Conservation (phyloP, 2,797 vertebrate genomes). For the Etheostoma nigrum region DNA sequence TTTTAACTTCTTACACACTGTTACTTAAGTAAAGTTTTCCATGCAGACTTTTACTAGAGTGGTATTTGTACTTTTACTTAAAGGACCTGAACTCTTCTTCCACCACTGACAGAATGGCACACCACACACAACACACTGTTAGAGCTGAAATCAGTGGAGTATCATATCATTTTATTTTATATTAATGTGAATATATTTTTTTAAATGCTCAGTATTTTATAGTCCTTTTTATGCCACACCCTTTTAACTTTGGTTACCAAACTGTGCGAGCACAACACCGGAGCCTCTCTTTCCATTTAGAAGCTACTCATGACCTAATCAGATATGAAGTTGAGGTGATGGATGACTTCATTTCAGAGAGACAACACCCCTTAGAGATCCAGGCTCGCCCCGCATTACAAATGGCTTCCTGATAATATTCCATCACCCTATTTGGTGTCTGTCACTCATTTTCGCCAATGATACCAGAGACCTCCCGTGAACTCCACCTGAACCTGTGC, state of each 20-base stretch:
- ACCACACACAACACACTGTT: background rate
- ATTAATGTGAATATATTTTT: too few species aligned
- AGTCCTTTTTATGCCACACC: too few species aligned
- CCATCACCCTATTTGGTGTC: constrained; percentile 81
- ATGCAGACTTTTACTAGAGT: too few species aligned
- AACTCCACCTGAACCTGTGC: constrained; percentile 84
- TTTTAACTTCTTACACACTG: too few species aligned
- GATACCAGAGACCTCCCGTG: constrained; percentile 84
- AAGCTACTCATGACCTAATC: constrained; percentile 80
- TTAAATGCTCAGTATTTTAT: too few species aligned
- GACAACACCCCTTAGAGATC: constrained; percentile 81
- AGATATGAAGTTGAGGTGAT: constrained; percentile 80
- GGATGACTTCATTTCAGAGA: constrained; percentile 82
- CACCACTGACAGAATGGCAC: too few species aligned
- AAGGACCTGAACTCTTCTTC: too few species aligned
- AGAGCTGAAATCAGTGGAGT: background rate
- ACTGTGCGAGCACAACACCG: background rate
- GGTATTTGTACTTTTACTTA: too few species aligned
- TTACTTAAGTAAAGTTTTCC: too few species aligned
- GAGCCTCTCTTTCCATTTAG: constrained; percentile 61
- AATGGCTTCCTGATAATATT: constrained; percentile 84
- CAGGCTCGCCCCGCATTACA: constrained; percentile 77
- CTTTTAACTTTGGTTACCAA: constrained; percentile 7
- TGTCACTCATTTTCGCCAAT: constrained; percentile 83
- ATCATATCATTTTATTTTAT: background rate